Conservation (phyloP, 1,140 invertebrate genomes). For the Zaprionus gabonicus region DNA sequence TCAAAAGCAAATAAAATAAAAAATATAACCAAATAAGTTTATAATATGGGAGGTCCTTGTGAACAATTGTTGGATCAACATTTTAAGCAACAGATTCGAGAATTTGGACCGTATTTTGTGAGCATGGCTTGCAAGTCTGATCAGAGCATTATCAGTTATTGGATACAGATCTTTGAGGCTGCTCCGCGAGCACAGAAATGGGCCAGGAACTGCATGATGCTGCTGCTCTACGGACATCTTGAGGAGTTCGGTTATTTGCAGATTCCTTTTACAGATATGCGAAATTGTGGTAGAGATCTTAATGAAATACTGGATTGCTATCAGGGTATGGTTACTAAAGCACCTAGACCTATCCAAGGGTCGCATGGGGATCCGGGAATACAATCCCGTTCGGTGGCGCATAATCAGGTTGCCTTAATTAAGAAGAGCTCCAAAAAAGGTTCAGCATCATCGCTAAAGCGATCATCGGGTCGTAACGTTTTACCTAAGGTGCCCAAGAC, state of each 20-base stretch:
- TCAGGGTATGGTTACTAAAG: constrained; percentile 4
- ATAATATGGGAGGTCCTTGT: constrained; percentile 11
- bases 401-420: background rate
- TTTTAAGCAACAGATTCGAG: constrained; percentile 32
- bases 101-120: constrained; percentile 1
- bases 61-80: constrained; percentile 53
- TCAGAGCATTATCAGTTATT: constrained; percentile 42
- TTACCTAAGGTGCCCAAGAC: background rate
- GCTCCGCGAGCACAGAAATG: constrained; percentile 46
- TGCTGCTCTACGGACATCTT: constrained; percentile 55
- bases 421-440: background rate
- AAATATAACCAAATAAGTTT: constrained; percentile 2
- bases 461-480: background rate
- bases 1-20: background rate
- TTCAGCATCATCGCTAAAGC: background rate
- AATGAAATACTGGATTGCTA: constrained; percentile 51
- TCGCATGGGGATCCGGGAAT: background rate
- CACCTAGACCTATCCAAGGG: background rate
- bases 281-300: constrained; percentile 37
- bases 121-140: constrained; percentile 32
- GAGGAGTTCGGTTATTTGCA: constrained; percentile 47
- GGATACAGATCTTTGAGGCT: constrained; percentile 39
- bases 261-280: constrained; percentile 54
- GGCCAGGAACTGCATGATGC: constrained; percentile 53
- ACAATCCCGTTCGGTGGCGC: background rate